Evolutionary conservation across 2,888 invertebrate genomes (phyloP), one percentile per base, ranked within the genome.

Genomic region (Hydraecia micacea): DNA sequence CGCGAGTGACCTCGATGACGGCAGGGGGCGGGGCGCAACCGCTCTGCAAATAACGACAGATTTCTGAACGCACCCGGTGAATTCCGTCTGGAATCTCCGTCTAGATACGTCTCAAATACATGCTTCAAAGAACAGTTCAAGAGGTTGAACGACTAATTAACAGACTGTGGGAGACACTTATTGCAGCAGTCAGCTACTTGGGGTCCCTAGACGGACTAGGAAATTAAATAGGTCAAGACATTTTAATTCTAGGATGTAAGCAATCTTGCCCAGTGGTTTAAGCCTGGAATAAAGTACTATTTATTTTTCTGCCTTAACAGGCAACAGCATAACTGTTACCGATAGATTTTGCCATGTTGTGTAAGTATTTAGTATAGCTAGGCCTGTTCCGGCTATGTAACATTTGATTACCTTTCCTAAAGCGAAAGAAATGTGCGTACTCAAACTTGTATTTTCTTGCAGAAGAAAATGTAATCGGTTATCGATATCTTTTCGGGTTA

Each of bases 1-100:
- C 93, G 94, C 94, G 91, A 88, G 88, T 94, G 93, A 93, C 94
- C 93, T 93, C 93, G 92, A 92, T 93, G 91, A 91, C 90, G 88
- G 88, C 88, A 90, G 92, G 92, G 92, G 92, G 93, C 91, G 93
- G 92, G 91, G 91, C 91, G 83, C 80, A 81, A 80, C 85, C 73
- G 84, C 86, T 91, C 91, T 91, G 91, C 92, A 91, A 91, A 92
- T 91, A 93, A 90, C 88, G 88, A 90, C 88, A 83, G 84, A 88
- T 89, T 91, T 88, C 87, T 81, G 77, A 87, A 88, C 90, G 84
- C 88, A 90, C 88, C 90, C 92, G 90, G 90, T 87, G 81, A 91
- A 88, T 90, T 87, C 87, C 78, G 87, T 91, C 91, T 91, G 90
- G 89, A 91, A 83, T 85, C 84, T 80, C 84, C 80, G 87, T 86